Evolutionary conservation across 2,113 vertebrate species (phyloP), one percentile per base, ranked within the genome.

Genomic region (Oncorhynchus mykiss): DNA sequence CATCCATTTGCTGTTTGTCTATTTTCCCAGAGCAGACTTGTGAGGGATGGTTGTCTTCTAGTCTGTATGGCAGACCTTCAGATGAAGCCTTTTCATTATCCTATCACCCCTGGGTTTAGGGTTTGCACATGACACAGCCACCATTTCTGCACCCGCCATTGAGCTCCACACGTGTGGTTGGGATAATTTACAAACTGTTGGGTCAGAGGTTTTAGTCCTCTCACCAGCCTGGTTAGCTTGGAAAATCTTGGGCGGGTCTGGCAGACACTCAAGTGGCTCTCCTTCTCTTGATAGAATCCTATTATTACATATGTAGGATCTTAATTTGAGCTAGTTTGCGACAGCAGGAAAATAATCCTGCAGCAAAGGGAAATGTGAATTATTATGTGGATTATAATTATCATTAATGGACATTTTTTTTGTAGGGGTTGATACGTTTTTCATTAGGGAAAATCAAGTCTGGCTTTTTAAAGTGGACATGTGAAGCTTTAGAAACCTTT

Each of bases 81-180:
- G 39, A 45, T 45, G 39, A 45, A 79, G 73, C 85, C 81, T 86
- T 90, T 87, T 87, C 85, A 89, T 87, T 83, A 86, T 74, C 73
- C 78, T 62, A 45, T 88, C 80, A 76, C 77, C 77, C 78, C 2
- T 54, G 54, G 73, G 83, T 59, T 88, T 72, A 81, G 71, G 79
- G 13, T 57, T 76, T 54, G n/a, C n/a, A 74, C 78, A 72, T 78
- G 82, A 78, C 73, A 75, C 64, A 65, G 78, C 78, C 70, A 70
- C 9, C 66, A 73, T 79, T 84, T 82, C 76, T 72, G 84, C 76
- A 76, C 60, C 39, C 87, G 73, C 78, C 78, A 79, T 70, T 82
- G 73, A 20, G 70, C 80, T 82, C 67, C 62, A 78, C 76, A 82
- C 60, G 74, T 91, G 91, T 78, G 90, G 91, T 87, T 71, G 70